phyloP scores from a whole-genome alignment of 1,140 invertebrate genomes.

The Heliothis virescens region DNA sequence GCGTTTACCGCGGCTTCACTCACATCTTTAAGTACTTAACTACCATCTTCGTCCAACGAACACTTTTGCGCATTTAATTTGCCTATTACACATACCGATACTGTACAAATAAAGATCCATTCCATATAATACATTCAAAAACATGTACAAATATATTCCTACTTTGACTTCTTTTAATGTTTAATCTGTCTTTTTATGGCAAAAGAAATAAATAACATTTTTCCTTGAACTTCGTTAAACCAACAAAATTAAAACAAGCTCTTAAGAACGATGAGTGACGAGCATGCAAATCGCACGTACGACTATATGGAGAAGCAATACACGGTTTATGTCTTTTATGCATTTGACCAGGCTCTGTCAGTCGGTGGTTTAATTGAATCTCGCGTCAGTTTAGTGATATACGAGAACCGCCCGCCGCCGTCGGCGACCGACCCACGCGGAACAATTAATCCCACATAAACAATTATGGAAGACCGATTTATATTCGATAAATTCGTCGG shows the following conservation, averaged over 20 bases:
- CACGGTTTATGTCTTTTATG: conserved; percentile 55
- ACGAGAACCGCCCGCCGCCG: conserved; percentile 65
- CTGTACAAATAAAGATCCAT: no score
- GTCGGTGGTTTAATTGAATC: conserved; percentile 79
- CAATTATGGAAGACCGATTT: conserved; percentile 71
- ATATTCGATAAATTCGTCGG: conserved; percentile 72
- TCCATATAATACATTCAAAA: no score
- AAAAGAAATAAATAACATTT: not conserved
- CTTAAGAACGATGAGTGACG: conserved; percentile 50
- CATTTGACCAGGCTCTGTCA: conserved; percentile 71
- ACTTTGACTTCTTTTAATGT: no score
- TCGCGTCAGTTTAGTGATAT: conserved; percentile 71
- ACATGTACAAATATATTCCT: no score
- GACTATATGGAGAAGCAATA: conserved; percentile 7
- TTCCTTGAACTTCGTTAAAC: not conserved
- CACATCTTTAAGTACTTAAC: no score
- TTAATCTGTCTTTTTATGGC: not conserved
- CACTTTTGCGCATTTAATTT: no score
- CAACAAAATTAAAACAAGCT: conserved; percentile 43
- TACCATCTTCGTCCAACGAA: no score
- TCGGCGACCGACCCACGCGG: conserved; percentile 57
- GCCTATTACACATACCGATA: no score
- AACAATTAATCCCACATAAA: conserved; percentile 78
- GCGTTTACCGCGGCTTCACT: no score
- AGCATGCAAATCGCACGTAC: conserved; percentile 54